Evolutionary conservation across 2,888 invertebrate species (phyloP), one percentile per base, ranked within the genome.

Genomic region (Trissolcus japonicus): DNA sequence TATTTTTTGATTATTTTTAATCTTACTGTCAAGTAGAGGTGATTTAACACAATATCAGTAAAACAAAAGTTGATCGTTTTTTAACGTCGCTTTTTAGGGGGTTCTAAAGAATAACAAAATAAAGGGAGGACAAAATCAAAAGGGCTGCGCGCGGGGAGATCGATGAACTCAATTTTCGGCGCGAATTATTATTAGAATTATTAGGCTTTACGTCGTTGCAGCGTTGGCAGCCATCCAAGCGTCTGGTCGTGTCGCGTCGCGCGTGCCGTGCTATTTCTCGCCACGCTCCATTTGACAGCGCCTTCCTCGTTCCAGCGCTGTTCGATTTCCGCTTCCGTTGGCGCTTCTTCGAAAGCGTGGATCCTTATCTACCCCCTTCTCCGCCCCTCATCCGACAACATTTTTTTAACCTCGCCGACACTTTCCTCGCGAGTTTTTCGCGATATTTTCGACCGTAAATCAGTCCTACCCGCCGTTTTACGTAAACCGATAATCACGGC

Each of bases 241-340:
- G 74, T 75, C 76, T 76, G 68, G 66, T 21, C 68, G 72, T 62
- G 53, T 16, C 62, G 25, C 21, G 65, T 61, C 76, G 61, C 61
- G 55, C 71, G 79, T 69, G 76, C 51, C 71, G 61, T 29, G 68
- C 74, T 77, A 79, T 80, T 77, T 79, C 61, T 77, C 77, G 61
- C 50, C 60, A 61, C 57, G 66, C 67, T 67, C 55, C 60, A 66
- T 67, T 66, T 72, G 79, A 79, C 76, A 77, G 75, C 61, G 76
- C 62, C 80, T 79, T 81, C 81, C 80, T 80, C 78, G 74, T 80
- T 79, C 77, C 78, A 69, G 59, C 67, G 63, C 48, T 51, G 53
- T 43, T 56, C 46, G 65, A 68, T 65, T 62, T 73, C 61, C 76
- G 55, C 73, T 66, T 66, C 69, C 79, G 67, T 56, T 48, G 9